These are phyloP conservation scores for Indri indri DNA, from an alignment of 2,113 vertebrate genomes.

Conservation along the genomic window DNA sequence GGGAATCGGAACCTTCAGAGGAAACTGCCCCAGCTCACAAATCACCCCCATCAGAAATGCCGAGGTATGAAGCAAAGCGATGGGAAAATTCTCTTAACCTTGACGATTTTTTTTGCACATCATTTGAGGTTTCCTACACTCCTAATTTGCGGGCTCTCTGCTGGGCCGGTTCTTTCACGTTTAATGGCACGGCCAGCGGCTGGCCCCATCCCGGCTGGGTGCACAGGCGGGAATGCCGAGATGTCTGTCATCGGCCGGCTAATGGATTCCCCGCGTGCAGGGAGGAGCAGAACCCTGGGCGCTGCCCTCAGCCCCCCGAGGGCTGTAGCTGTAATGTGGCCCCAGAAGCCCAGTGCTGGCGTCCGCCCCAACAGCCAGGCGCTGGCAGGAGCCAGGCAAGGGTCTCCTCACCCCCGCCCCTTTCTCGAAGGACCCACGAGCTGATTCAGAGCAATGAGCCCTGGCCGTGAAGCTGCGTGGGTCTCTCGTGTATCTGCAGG, in stretches of 20 bases:
- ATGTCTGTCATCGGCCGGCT: conserved; percentile 78
- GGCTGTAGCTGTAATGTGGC: conserved; percentile 45
- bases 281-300: conserved; percentile 60
- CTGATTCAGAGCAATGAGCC: conserved; percentile 68
- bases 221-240: not conserved
- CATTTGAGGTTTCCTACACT: conserved; percentile 83
- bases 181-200: conserved; percentile 54
- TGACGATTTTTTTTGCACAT: conserved; percentile 80
- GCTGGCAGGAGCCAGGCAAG: conserved; percentile 44
- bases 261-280: conserved; percentile 72
- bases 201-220: conserved; percentile 60
- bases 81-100: conserved; percentile 70
- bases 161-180: conserved; percentile 66
- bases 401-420: conserved; percentile 19
- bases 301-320: conserved; percentile 48
- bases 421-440: conserved; percentile 71
- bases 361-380: conserved; percentile 63
- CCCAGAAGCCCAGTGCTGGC: conserved; percentile 58
- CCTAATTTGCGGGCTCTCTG: conserved; percentile 74
- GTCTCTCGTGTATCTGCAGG: conserved; percentile 22
- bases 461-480: conserved; percentile 62
- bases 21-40: conserved; percentile 24
- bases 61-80: conserved; percentile 72
- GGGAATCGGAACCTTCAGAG: not conserved
- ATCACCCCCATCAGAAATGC: conserved; percentile 76